Percentiles rank a stretch among this genome's conserved stretches.
phyloP scores from a whole-genome alignment of 2,113 vertebrate species.

The Litocranius walleri region DNA sequence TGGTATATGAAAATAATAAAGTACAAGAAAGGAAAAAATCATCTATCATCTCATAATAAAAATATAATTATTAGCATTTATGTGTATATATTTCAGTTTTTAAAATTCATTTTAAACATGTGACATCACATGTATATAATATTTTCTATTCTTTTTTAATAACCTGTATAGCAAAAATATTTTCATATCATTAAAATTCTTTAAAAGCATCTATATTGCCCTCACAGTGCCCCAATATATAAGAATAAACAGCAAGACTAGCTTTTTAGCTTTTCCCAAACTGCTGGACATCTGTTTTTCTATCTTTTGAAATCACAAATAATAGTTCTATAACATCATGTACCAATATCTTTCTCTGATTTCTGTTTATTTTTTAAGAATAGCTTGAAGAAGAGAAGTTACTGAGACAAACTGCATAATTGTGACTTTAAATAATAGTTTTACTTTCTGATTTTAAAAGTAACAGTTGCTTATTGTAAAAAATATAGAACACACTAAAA shows the following conservation, averaged over 20 bases:
- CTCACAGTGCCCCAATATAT: neutral
- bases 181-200: constrained; percentile 18
- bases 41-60: neutral
- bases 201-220: neutral
- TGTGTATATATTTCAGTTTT: neutral
- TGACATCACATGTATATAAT: neutral
- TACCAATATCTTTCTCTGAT: neutral
- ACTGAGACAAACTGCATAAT: neutral
- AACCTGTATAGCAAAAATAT: neutral
- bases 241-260: neutral
- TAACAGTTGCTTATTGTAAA: neutral
- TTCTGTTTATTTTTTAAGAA: neutral
- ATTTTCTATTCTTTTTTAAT: neutral
- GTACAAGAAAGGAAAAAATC: neutral
- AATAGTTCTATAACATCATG: neutral
- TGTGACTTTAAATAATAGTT: constrained; percentile 7
- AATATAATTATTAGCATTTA: neutral
- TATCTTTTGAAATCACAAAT: constrained; percentile 18
- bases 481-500: neutral
- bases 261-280: neutral
- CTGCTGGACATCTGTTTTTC: neutral
- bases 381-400: neutral
- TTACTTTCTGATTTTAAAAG: constrained; percentile 26
- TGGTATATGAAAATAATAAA: constrained; percentile 17
- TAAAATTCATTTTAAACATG: neutral